phyloP scores from a whole-genome alignment of 2,113 vertebrate genomes.

The Sylvilagus bachmani region DNA sequence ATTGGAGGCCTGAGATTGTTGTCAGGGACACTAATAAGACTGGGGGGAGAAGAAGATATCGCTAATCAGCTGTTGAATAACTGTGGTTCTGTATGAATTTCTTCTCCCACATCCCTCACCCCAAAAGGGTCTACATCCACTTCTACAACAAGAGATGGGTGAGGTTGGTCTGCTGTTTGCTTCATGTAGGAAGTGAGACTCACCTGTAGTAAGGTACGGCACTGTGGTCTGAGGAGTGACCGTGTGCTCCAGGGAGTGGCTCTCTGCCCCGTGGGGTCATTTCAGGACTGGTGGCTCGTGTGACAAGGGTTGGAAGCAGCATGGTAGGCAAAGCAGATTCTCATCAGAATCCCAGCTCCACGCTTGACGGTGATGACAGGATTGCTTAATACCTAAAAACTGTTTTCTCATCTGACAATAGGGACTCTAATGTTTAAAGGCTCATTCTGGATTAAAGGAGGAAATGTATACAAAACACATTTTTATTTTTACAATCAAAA shows the following conservation, averaged over 20 bases:
- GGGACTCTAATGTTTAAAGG: background rate
- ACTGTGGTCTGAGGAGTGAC: background rate
- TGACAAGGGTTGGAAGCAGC: background rate
- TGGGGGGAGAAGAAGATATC: background rate
- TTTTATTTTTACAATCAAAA: background rate
- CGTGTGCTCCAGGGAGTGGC: background rate
- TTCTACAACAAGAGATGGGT: background rate
- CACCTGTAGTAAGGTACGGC: background rate
- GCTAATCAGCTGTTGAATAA: background rate
- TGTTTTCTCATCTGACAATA: background rate
- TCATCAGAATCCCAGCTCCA: background rate
- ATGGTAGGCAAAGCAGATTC: background rate
- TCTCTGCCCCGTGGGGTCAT: background rate
- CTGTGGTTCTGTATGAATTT: background rate
- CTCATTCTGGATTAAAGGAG: background rate
- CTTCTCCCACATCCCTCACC: background rate
- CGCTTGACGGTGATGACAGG: fast-evolving
- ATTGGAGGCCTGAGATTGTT: background rate
- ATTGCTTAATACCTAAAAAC: background rate
- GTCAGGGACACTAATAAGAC: background rate
- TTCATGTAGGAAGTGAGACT: background rate
- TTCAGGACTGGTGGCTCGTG: background rate
- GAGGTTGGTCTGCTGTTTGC: background rate
- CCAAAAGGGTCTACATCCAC: background rate
- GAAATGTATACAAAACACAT: background rate